These are phyloP conservation scores for Sarcophaga variegata DNA, from an alignment of 2,888 invertebrate species.

Conservation along the genomic window DNA sequence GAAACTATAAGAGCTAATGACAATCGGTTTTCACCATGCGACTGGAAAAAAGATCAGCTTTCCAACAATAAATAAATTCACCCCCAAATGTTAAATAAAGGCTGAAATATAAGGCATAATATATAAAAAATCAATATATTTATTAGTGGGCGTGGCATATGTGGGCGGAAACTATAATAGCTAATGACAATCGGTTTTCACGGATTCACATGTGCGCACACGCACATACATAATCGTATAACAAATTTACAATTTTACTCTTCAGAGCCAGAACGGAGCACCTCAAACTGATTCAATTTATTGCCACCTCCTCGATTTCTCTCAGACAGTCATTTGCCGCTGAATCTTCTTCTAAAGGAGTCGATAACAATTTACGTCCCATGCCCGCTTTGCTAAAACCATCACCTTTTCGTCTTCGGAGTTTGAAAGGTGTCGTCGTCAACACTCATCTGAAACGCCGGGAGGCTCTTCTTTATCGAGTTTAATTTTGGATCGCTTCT, in stretches of 20 bases:
- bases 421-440: slow-evolving; percentile 65
- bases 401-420: slow-evolving; percentile 66
- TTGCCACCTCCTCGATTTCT: slow-evolving; percentile 51
- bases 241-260: slow-evolving; percentile 51
- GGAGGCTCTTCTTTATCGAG: slow-evolving; percentile 60
- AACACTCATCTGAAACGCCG: slow-evolving; percentile 15
- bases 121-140: too few relatives aligned
- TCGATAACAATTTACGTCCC: slow-evolving; percentile 51
- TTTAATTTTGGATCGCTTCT: slow-evolving; percentile 53
- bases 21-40: too few relatives aligned
- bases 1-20: too few relatives aligned
- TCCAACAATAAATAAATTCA: too few relatives aligned
- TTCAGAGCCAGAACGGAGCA: slow-evolving; percentile 69
- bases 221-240: too few relatives aligned
- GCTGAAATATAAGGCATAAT: too few relatives aligned
- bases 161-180: too few relatives aligned
- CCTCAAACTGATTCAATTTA: slow-evolving; percentile 69
- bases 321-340: slow-evolving; percentile 55
- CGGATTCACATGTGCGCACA: too few relatives aligned
- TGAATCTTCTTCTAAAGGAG: slow-evolving; percentile 45
- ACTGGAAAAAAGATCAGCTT: too few relatives aligned
- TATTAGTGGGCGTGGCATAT: too few relatives aligned
- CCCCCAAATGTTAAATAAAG: too few relatives aligned
- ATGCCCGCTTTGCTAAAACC: neutral
- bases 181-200: too few relatives aligned